These are phyloP conservation scores for Brachystomella parvula DNA, from an alignment of 1,140 invertebrate species.

Conservation along the genomic window DNA sequence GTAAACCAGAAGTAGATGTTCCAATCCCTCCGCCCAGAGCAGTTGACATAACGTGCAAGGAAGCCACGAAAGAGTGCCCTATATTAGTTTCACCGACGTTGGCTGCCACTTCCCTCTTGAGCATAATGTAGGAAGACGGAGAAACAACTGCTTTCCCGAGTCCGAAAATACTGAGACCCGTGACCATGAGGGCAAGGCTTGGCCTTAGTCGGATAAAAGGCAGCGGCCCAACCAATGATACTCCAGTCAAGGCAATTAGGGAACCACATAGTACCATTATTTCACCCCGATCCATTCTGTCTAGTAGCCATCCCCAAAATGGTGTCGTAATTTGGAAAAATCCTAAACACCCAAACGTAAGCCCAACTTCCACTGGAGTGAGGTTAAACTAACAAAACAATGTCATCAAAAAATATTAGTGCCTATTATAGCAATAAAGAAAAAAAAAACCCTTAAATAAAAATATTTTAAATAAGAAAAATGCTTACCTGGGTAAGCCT, in stretches of 20 bases:
- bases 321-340: background rate
- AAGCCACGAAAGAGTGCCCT: background rate
- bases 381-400: background rate
- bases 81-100: background rate
- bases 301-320: background rate
- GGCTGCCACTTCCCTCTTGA: background rate
- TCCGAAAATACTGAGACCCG: background rate
- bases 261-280: background rate
- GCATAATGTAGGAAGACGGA: background rate
- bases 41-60: background rate
- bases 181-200: background rate
- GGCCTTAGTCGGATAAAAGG: background rate
- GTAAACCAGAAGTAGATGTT: background rate
- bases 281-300: background rate
- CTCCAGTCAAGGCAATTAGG: background rate
- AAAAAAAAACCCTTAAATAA: background rate
- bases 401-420: too few species aligned
- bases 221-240: background rate
- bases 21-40: background rate
- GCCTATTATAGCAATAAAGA: too few species aligned
- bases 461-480: background rate
- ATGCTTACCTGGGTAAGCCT: background rate
- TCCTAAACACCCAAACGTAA: background rate
- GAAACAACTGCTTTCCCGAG: background rate
- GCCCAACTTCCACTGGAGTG: background rate